phyloP scores from a whole-genome alignment of 1,140 invertebrate species.

The Asobara japonica region DNA sequence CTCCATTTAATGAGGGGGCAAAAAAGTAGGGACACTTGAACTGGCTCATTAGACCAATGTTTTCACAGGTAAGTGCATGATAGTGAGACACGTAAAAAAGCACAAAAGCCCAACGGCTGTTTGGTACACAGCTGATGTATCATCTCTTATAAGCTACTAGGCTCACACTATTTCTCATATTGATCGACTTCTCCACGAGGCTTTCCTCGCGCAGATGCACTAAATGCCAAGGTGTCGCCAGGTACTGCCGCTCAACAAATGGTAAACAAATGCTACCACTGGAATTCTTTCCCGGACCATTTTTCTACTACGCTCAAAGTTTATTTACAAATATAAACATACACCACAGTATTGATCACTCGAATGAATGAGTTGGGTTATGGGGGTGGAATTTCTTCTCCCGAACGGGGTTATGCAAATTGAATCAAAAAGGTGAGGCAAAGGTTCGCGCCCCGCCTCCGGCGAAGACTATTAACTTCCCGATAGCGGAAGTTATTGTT shows the following conservation, averaged over 20 bases:
- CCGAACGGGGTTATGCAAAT: too few relatives aligned
- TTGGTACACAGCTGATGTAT: neutral
- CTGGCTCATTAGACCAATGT: neutral
- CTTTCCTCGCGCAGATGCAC: constrained; percentile 20
- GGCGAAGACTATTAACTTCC: too few relatives aligned
- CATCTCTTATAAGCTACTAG: neutral
- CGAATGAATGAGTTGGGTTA: too few relatives aligned
- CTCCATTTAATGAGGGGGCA: neutral
- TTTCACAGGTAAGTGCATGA: neutral
- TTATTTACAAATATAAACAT: too few relatives aligned
- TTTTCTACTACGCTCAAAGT: too few relatives aligned
- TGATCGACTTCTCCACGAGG: constrained; percentile 11
- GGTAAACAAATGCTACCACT: constrained; percentile 3
- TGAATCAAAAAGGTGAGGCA: too few relatives aligned
- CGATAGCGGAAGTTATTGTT: too few relatives aligned
- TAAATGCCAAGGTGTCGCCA: constrained; percentile 8
- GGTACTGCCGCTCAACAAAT: neutral
- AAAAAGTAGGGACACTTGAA: neutral
- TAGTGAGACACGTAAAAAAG: neutral
- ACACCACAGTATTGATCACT: too few relatives aligned
- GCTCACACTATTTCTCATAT: constrained; percentile 10
- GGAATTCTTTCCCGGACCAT: too few relatives aligned
- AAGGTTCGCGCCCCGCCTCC: too few relatives aligned
- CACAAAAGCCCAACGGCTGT: neutral
- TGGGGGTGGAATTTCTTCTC: too few relatives aligned